Conservation (phyloP, 2,797 vertebrate species). For the Pseudochromis fuscus region DNA sequence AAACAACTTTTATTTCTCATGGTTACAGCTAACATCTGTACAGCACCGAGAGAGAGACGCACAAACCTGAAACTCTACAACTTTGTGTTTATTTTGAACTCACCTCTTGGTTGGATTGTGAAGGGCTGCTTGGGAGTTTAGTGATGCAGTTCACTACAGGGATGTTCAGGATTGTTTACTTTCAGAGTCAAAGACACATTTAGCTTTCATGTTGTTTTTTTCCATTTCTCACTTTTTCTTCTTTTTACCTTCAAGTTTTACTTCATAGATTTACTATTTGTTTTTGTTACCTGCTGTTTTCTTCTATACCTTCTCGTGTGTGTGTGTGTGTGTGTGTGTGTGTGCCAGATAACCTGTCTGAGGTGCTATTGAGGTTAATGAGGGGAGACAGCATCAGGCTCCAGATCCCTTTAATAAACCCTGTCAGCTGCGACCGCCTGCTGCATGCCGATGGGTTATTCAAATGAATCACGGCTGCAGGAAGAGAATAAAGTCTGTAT, state of each 20-base stretch:
- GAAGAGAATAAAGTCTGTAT: conserved; percentile 29
- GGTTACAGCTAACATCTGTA: too few relatives aligned
- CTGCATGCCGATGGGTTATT: conserved; percentile 64
- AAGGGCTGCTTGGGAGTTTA: too few relatives aligned
- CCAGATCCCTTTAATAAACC: conserved; percentile 77
- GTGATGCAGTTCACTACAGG: too few relatives aligned
- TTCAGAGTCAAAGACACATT: too few relatives aligned
- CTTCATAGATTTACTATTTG: background rate
- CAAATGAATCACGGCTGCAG: conserved; percentile 26
- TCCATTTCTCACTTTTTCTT: background rate
- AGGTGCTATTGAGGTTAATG: conserved; percentile 72
- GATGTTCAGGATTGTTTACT: too few relatives aligned
- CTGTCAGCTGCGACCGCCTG: conserved; percentile 41
- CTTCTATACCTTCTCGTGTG: background rate
- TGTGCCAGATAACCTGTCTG: conserved; percentile 63
- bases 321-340: conserved; percentile 16
- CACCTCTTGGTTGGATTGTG: too few relatives aligned
- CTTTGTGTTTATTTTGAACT: too few relatives aligned
- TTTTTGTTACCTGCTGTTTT: background rate
- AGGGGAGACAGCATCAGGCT: conserved; percentile 68
- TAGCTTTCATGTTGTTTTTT: too few relatives aligned
- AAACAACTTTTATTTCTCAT: too few relatives aligned
- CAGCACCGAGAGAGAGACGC: too few relatives aligned
- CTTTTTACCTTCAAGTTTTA: background rate
- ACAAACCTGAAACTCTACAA: too few relatives aligned